These are phyloP conservation scores for Actinostola sp. DNA, from an alignment of 92 coral and sea anemone genomes.

Conservation along the genomic window DNA sequence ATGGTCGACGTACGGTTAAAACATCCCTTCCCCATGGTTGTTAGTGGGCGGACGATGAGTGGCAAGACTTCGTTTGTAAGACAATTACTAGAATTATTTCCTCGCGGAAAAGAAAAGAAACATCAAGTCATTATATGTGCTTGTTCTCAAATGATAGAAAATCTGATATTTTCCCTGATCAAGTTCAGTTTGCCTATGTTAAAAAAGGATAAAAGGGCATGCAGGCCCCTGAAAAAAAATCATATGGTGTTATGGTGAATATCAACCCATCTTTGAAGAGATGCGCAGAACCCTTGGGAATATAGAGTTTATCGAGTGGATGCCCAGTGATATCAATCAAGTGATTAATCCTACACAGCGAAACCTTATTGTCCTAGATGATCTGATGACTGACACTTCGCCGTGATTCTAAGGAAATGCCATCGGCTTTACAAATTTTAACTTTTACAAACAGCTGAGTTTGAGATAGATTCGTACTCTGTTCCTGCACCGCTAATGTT, in stretches of 20 bases:
- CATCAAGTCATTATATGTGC: constrained; percentile 26
- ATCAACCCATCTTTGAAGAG: constrained; percentile 42
- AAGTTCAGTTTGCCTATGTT: too few relatives aligned
- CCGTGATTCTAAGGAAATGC: too few relatives aligned
- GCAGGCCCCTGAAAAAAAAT: constrained; percentile 30
- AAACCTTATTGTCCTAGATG: constrained; percentile 31
- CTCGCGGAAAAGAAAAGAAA: constrained; percentile 15
- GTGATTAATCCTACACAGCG: constrained; percentile 16
- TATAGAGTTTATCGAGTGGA: constrained; percentile 24
- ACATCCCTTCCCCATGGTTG: constrained; percentile 38
- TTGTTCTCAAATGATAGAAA: constrained; percentile 23
- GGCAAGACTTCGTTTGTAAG: constrained; percentile 49
- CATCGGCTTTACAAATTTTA: constrained; percentile 46
- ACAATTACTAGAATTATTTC: constrained; percentile 26
- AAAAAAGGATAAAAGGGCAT: too few relatives aligned
- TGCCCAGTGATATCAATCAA: constrained; percentile 8
- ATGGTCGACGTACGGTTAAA: constrained; percentile 17
- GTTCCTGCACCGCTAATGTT: constrained; percentile 33
- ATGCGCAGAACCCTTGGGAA: constrained; percentile 22
- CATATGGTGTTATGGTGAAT: constrained; percentile 49
- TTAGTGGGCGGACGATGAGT: constrained; percentile 32
- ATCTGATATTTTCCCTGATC: too few relatives aligned
- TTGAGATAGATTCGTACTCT: constrained; percentile 29
- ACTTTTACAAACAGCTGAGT: constrained; percentile 34
- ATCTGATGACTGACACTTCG: constrained; percentile 32